Base-by-base conservation (phyloP, 2,888 invertebrate species). In the Mesoligia furuncula region DNA sequence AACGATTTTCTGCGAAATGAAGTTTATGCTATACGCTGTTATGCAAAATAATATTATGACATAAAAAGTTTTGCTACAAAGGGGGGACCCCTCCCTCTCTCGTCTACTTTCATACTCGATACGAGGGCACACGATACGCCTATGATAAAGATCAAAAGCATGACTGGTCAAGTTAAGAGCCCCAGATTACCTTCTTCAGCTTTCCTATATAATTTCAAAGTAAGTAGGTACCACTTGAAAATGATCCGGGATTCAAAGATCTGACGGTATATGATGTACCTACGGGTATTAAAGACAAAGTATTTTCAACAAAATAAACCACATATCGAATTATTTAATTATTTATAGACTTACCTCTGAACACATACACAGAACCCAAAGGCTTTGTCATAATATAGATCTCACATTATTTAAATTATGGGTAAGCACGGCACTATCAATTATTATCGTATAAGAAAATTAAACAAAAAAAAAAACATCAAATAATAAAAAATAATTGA, bases 151-250 rank as follows among this genome's bases (percentile, higher is more conserved):
- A 54, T 64, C 54, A 45, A 75, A 51, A 64, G 42, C n/a, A 15
- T 11, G 74, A 27, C 17, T 75, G 75, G 75, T 62, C 75, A 64
- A 62, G 48, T n/a, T 6, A 54, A 62, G 51, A 31, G n/a, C 39
- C 17, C 4, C 42, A 64, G 75, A 75, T 75, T 75, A 75, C 42
- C 51, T 51, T 15, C 75, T 75, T 51, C 42, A 75, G 42, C n/a
- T 31, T 42, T 1, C 75, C 48, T 75, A 42, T 75, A 42, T 64
- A n/a, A n/a, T 62, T 51, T 62, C 51, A 75, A 75, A 54, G 51
- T 20, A 75, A 75, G 75, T n/a, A 42, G 31, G 11, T 42, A 64
- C 51, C 27, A 15, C 42, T 75, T 75, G 62, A 75, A 45, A 51
- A 20, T 75, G 39, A 75, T 75, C 75, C 42, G 31, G 2, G 17